Base-by-base conservation (phyloP, 2,113 vertebrate species). In the Neopipo cinnamomea region DNA sequence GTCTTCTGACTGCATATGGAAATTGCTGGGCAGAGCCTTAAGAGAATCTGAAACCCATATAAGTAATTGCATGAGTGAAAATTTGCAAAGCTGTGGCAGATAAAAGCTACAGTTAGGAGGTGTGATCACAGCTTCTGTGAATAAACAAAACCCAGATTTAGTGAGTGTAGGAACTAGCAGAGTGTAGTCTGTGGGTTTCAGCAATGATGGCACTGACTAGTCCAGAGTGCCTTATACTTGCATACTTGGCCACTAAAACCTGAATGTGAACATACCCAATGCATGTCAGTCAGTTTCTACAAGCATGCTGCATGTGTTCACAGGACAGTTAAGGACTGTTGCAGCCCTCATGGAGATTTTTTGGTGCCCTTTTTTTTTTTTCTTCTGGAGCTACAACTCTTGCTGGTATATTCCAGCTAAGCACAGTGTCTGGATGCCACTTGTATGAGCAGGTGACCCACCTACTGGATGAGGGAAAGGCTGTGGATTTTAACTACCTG, bases 211-310 rank as follows among this genome's bases (percentile, higher is more conserved):
- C 23, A 19, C 31, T 49, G 59, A 80, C 18, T 61, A 18, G 22
- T 31, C 20, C 4, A 6, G 35, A 14, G 6, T 7, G 46, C 33
- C 39, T 72, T 52, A 19, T 62, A 80, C 15, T n/a, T 61, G 27
- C 9, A 22, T 70, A 8, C 31, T 58, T 85, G 37, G 25, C 44
- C 28, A 14, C n/a, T 72, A 42, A 62, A 90, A 71, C 23, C 28
- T 21, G 17, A 75, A 56, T 5, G 6, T 52, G 25, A 16, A 1
- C 3, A 23, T 55, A 27, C 5, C 12, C 46, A 31, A 1, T 49
- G n/a, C 19, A 24, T 0, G 0, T 49, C 47, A 35, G 9, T 30
- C 37, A 20, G 1, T 20, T 59, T 59, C 33, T 68, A 3, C 41
- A 61, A 71, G 58, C 11, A 2, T 6, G 12, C 42, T 53, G 11